These are phyloP conservation scores for Delichon dasypus DNA, from an alignment of 2,797 vertebrate species.

Conservation along the genomic window DNA sequence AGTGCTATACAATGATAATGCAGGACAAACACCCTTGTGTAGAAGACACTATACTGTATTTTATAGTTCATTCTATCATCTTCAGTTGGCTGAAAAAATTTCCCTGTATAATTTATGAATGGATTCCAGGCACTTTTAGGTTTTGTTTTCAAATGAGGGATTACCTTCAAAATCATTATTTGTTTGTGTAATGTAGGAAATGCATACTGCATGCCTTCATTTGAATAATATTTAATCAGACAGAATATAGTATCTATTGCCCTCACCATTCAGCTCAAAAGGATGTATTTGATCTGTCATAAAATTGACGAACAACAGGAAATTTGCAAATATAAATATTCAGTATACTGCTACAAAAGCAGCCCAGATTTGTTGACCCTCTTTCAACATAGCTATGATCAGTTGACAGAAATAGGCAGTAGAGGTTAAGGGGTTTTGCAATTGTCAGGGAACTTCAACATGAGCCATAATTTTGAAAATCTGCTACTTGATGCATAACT, in stretches of 20 bases:
- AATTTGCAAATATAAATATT: not conserved
- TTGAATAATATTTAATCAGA: not conserved
- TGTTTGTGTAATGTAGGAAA: slow-evolving; percentile 16
- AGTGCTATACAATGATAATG: not conserved
- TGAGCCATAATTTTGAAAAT: not conserved
- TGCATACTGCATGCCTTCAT: not conserved
- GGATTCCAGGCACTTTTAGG: not conserved
- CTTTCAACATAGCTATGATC: not conserved
- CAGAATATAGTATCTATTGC: not conserved
- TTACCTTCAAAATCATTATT: not conserved
- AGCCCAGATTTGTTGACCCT: not conserved
- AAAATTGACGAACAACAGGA: not conserved
- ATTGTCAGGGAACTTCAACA: not conserved
- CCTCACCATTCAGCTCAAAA: not conserved
- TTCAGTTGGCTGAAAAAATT: not conserved
- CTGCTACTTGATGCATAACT: not conserved
- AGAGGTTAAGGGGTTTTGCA: not conserved
- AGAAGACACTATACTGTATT: not conserved
- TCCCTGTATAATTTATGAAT: not conserved
- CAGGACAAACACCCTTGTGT: not conserved
- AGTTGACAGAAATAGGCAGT: not conserved
- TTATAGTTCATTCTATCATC: not conserved
- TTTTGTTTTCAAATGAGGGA: slow-evolving; percentile 5
- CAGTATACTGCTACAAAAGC: not conserved
- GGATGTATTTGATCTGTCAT: not conserved